Percentiles rank a stretch among this genome's conserved stretches.
Evolutionary conservation across 1,140 invertebrate species (phyloP).

Genomic region (Prorops nasuta): DNA sequence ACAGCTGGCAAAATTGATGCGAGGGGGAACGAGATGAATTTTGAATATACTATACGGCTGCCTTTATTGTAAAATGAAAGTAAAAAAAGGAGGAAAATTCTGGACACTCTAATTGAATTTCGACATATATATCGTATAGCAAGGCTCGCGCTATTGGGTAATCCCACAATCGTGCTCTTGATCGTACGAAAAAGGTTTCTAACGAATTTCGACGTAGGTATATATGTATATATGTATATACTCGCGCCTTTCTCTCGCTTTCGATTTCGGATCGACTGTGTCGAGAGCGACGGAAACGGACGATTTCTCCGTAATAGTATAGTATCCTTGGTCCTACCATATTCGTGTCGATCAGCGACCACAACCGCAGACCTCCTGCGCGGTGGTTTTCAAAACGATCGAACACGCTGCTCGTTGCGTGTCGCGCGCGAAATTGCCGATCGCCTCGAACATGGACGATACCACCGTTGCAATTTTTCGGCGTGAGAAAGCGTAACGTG

Average conservation of each 20-base stretch:
- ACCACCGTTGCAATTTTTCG: background rate
- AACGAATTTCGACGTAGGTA: constrained; percentile 5
- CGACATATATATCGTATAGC: too few relatives aligned
- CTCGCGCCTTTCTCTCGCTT: too few relatives aligned
- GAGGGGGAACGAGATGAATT: too few relatives aligned
- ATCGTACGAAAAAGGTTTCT: background rate
- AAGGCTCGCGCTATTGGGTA: too few relatives aligned
- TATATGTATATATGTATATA: constrained; percentile 1
- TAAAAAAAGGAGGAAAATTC: too few relatives aligned
- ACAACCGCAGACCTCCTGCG: constrained; percentile 1
- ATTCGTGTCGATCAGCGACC: constrained; percentile 2
- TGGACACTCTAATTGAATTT: too few relatives aligned
- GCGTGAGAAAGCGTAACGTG: background rate
- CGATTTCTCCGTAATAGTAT: constrained; percentile 6
- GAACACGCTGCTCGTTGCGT: background rate
- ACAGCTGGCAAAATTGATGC: too few relatives aligned
- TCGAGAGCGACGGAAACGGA: background rate
- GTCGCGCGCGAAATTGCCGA: background rate
- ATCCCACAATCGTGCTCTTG: background rate
- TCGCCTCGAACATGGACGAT: background rate
- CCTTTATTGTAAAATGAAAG: too few relatives aligned
- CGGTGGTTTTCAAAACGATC: background rate
- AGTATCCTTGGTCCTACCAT: constrained; percentile 5
- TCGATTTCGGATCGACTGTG: constrained; percentile 7
- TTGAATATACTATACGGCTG: too few relatives aligned